phyloP scores from a whole-genome alignment of 1,140 invertebrate genomes.

The Helicoverpa zea region DNA sequence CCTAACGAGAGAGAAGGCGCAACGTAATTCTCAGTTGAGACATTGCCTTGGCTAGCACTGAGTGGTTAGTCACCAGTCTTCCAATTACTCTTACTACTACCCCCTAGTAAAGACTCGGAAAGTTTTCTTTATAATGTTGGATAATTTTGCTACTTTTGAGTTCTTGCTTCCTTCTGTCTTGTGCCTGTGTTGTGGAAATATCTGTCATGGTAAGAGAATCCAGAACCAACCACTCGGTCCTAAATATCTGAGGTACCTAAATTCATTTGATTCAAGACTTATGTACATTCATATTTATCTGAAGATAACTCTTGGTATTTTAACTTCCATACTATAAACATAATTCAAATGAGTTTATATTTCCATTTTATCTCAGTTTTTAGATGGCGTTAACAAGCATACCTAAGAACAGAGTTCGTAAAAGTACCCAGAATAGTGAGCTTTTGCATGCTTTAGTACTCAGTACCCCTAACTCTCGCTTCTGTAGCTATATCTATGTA shows the following conservation, averaged over 20 bases:
- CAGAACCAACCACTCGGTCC: conserved; percentile 38
- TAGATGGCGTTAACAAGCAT: conserved; percentile 49
- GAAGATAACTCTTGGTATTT: not conserved
- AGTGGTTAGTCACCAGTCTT: conserved; percentile 39
- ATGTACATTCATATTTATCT: not conserved
- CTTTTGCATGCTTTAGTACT: conserved; percentile 42
- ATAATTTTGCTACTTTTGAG: conserved; percentile 10
- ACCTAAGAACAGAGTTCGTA: conserved; percentile 12
- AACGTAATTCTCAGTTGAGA: conserved; percentile 2
- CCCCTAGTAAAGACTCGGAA: conserved; percentile 37
- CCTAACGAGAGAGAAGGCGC: not conserved
- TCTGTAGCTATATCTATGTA: conserved; percentile 40
- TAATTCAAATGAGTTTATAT: conserved; percentile 40
- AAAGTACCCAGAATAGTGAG: conserved; percentile 23
- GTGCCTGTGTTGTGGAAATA: conserved; percentile 21
- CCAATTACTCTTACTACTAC: not conserved
- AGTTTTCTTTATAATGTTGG: conserved; percentile 2
- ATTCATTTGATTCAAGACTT: conserved; percentile 37
- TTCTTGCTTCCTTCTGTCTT: conserved; percentile 8
- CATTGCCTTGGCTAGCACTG: conserved; percentile 25
- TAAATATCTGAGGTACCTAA: conserved; percentile 40
- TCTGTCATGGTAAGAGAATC: conserved; percentile 4
- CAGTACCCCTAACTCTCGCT: conserved; percentile 17
- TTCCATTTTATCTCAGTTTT: conserved; percentile 36
- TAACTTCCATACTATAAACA: not conserved